phyloP scores from a whole-genome alignment of 2,888 invertebrate species.

The Amblyjoppa proteus region DNA sequence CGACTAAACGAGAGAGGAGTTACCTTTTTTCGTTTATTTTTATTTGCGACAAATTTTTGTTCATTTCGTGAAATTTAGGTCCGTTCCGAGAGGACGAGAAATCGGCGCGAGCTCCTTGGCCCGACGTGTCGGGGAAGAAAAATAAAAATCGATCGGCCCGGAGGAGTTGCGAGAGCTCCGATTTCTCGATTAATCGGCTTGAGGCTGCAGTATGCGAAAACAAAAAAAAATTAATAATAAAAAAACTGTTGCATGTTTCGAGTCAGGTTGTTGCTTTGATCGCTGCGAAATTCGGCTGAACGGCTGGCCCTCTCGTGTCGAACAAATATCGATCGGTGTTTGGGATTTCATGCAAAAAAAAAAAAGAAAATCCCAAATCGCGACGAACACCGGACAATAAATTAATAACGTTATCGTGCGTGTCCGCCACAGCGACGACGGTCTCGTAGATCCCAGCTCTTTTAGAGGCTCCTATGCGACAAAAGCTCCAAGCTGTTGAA shows the following conservation, averaged over 20 bases:
- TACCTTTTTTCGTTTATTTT: slow-evolving; percentile 34
- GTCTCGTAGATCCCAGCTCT: slow-evolving; percentile 35
- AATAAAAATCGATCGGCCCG: neutral
- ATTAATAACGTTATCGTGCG: slow-evolving; percentile 54
- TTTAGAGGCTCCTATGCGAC: slow-evolving; percentile 20
- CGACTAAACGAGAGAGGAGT: slow-evolving; percentile 69
- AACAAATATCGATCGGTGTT: slow-evolving; percentile 8
- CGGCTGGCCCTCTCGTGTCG: slow-evolving; percentile 14
- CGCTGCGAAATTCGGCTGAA: slow-evolving; percentile 20
- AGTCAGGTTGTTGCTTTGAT: slow-evolving; percentile 45
- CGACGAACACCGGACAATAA: neutral
- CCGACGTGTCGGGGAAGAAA: neutral
- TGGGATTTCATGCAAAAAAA: neutral
- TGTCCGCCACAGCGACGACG: slow-evolving; percentile 69
- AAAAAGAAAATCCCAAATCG: slow-evolving; percentile 12
- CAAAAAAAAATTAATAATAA: neutral
- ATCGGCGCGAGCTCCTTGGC: neutral
- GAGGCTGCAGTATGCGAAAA: slow-evolving; percentile 8
- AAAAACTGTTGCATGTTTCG: slow-evolving; percentile 41
- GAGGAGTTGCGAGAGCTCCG: neutral
- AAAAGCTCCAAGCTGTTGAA: slow-evolving; percentile 43
- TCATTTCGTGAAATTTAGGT: slow-evolving; percentile 28
- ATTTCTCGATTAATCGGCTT: slow-evolving; percentile 1
- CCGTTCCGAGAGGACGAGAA: slow-evolving; percentile 22
- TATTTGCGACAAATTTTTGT: neutral